phyloP scores from a whole-genome alignment of 2,888 invertebrate genomes.

The Galeopsomyia nigrocyanea region DNA sequence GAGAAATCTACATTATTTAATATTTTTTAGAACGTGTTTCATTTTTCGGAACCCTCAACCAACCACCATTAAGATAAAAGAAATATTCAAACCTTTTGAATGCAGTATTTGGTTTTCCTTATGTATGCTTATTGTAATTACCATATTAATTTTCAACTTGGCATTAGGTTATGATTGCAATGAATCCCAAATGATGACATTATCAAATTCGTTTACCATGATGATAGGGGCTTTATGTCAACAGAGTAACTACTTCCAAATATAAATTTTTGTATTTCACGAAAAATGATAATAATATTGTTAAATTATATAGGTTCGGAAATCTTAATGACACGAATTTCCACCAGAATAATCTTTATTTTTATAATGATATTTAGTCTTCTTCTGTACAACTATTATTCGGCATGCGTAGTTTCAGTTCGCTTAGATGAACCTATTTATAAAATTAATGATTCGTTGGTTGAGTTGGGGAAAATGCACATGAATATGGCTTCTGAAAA shows the following conservation, averaged over 20 bases:
- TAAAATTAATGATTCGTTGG: slow-evolving; percentile 44
- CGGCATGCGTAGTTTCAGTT: slow-evolving; percentile 42
- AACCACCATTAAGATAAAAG: slow-evolving; percentile 18
- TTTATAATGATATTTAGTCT: slow-evolving; percentile 40
- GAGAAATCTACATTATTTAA: background rate
- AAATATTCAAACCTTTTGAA: slow-evolving; percentile 26
- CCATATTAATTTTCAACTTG: background rate
- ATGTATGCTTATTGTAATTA: background rate
- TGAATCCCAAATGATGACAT: background rate
- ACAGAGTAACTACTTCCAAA: slow-evolving; percentile 15
- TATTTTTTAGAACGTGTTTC: slow-evolving; percentile 39
- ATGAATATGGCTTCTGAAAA: too few relatives aligned
- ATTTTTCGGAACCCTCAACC: slow-evolving; percentile 40
- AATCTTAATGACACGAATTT: slow-evolving; percentile 16
- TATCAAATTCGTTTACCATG: slow-evolving; percentile 9
- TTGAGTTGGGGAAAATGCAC: background rate
- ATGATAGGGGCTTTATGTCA: slow-evolving; percentile 28
- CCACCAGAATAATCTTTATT: slow-evolving; percentile 36
- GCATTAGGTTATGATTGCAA: slow-evolving; percentile 5
- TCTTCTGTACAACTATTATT: slow-evolving; percentile 45
- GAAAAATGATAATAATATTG: background rate
- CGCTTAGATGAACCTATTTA: slow-evolving; percentile 37
- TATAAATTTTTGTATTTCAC: background rate
- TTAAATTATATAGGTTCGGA: slow-evolving; percentile 27
- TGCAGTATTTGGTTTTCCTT: slow-evolving; percentile 17